A percentile compares a stretch with the other conserved stretches of the same genome.
Evolutionary conservation across 2,888 invertebrate genomes (phyloP).

Genomic region (Drosophila tanythrix): DNA sequence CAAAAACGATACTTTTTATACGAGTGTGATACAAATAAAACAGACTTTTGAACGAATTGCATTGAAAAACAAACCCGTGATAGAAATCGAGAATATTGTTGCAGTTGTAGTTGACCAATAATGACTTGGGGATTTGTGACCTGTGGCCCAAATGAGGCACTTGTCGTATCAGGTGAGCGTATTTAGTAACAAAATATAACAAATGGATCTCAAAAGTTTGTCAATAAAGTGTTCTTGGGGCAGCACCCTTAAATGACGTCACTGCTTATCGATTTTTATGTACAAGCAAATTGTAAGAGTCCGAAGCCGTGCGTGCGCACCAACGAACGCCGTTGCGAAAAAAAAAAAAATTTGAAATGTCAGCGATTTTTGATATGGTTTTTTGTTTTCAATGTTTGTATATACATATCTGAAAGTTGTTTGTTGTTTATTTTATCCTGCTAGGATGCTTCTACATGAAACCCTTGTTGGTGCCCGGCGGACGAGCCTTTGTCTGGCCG

Average conservation of each 20-base stretch:
- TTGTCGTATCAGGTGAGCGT: constrained; percentile 94
- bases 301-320: constrained; percentile 59
- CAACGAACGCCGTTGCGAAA: constrained; percentile 54
- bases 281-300: constrained; percentile 51
- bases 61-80: constrained; percentile 11
- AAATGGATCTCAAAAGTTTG: background rate
- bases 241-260: constrained; percentile 75
- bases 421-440: background rate
- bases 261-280: constrained; percentile 75
- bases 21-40: constrained; percentile 16
- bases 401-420: constrained; percentile 15
- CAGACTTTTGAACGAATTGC: constrained; percentile 4
- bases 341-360: constrained; percentile 8
- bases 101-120: constrained; percentile 12
- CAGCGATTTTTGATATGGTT: background rate
- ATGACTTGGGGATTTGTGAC: constrained; percentile 96
- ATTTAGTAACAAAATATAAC: background rate
- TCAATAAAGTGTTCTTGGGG: constrained; percentile 24
- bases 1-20: background rate
- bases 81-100: constrained; percentile 21
- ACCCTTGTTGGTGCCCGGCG: constrained; percentile 97
- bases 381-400: constrained; percentile 36
- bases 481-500: constrained; percentile 99
- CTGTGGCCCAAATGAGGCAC: constrained; percentile 97
- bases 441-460: constrained; percentile 97